Evolutionary conservation across 2,888 invertebrate genomes (phyloP), one percentile per base, ranked within the genome.

Genomic region (Aporophyla nigra): DNA sequence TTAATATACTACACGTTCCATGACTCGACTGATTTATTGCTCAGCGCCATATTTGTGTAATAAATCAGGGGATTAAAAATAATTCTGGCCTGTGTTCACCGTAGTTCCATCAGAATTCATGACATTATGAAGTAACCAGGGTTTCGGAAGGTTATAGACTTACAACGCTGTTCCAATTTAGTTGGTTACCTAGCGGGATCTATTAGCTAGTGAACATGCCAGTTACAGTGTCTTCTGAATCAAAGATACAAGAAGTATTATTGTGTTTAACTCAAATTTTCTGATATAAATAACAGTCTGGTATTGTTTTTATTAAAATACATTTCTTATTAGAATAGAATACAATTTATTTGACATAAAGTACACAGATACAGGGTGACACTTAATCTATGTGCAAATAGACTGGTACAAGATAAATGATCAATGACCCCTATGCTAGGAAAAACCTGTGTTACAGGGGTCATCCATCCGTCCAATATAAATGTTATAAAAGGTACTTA

Each of bases 11-110:
- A 81, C 77, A 76, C 67, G 70, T 71, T 68, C 63, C 76, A 76
- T 72, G 70, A 58, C 58, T 65, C 5, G 24, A 21, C 49, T 80
- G 85, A 85, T 85, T 83, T 83, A 85, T 80, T 43, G 19, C 62
- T 1, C 49, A 73, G 51, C 65, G 71, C 79, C 85, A 85, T 80
- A 80, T 77, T 83, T 56, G 33, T 61, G 27, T 59, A 24, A 85
- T 85, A 85, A 85, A 85, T 85, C 75, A 83, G 46, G 14, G 80
- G 56, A 80, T 85, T 85, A 79, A 82, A 84, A 84, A 76, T 84
- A 70, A 74, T 74, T 27, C 71, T 61, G 51, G 19, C 3, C 21
- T 58, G 33, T 72, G 79, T 76, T 75, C 59, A 67, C n/a, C 76
- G n/a, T 63, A 73, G 66, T 62, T 73, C 54, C 58, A 74, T 61